Percentiles rank a stretch among this genome's conserved stretches.
phyloP scores from a whole-genome alignment of 2,888 invertebrate genomes.

The Chrysolina oricalcia region DNA sequence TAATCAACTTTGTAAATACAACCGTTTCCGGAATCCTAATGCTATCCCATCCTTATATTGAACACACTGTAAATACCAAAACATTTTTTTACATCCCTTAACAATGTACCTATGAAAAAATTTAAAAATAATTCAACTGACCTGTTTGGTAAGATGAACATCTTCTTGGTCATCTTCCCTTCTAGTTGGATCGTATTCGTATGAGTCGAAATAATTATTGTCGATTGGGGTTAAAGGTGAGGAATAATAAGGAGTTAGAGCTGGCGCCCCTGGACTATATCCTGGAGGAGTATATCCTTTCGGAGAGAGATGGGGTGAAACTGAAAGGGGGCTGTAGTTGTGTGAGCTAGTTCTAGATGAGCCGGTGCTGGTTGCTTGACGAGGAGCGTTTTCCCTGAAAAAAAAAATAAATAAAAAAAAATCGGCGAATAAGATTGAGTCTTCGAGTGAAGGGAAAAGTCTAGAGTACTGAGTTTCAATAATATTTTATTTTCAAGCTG shows the following conservation, averaged over 20 bases:
- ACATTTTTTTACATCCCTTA: too few relatives aligned
- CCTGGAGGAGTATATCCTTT: conserved; percentile 65
- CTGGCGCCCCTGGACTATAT: conserved; percentile 73
- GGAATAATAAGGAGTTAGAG: conserved; percentile 68
- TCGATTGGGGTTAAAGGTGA: conserved; percentile 68
- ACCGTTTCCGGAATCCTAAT: too few relatives aligned
- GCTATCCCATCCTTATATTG: too few relatives aligned
- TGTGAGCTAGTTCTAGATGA: conserved; percentile 73
- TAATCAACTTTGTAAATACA: too few relatives aligned
- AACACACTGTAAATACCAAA: too few relatives aligned
- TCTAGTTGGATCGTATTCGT: conserved; percentile 59
- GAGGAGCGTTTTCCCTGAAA: conserved; percentile 63
- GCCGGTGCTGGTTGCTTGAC: conserved; percentile 71
- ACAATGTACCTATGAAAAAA: neutral
- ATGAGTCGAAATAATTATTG: conserved; percentile 65
- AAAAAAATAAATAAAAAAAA: conserved; percentile 10
- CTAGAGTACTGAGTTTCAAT: neutral
- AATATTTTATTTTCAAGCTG: too few relatives aligned
- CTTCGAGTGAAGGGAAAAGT: neutral
- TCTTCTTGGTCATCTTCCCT: conserved; percentile 66
- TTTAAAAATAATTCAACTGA: conserved; percentile 61
- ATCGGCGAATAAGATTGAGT: too few relatives aligned
- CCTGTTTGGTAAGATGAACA: conserved; percentile 76
- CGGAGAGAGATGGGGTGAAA: conserved; percentile 70
- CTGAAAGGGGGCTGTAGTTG: conserved; percentile 69